A percentile compares a stretch with the other conserved stretches of the same genome.
Evolutionary conservation across 1,140 invertebrate genomes (phyloP).

Genomic region (Colletes gigas): DNA sequence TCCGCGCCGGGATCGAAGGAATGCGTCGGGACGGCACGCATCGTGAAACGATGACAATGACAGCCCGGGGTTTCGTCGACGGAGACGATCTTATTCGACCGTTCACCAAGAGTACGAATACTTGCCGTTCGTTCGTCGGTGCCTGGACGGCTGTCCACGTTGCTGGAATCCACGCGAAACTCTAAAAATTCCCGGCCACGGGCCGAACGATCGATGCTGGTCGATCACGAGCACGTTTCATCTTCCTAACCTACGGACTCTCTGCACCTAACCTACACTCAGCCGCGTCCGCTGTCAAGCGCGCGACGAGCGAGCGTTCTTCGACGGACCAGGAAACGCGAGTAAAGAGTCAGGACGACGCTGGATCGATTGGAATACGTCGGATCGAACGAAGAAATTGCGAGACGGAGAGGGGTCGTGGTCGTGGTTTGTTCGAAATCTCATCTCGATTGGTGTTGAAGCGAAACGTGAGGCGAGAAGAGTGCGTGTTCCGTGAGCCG

Average conservation of each 20-base stretch:
- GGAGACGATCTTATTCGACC: too few relatives aligned
- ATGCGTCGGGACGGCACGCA: background rate
- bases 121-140: too few relatives aligned
- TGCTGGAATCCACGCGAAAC: too few relatives aligned
- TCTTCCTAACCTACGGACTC: background rate
- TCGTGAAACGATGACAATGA: background rate
- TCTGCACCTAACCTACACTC: slow-evolving; percentile 7
- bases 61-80: background rate
- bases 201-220: background rate
- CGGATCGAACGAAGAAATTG: background rate
- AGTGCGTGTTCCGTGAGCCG: slow-evolving; percentile 65
- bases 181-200: background rate
- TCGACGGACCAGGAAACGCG: too few relatives aligned
- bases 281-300: slow-evolving; percentile 3
- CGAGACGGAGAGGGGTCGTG: background rate
- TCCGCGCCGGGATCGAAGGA: background rate
- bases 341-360: background rate
- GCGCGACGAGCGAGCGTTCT: slow-evolving; percentile 4
- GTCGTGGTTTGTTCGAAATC: background rate
- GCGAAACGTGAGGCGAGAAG: slow-evolving; percentile 34
- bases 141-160: too few relatives aligned
- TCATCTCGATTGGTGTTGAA: slow-evolving; percentile 27
- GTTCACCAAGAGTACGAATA: too few relatives aligned
- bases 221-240: background rate
- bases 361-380: background rate